phyloP scores from a whole-genome alignment of 92 coral and sea anemone genomes.

The Palythoa caribaeorum region DNA sequence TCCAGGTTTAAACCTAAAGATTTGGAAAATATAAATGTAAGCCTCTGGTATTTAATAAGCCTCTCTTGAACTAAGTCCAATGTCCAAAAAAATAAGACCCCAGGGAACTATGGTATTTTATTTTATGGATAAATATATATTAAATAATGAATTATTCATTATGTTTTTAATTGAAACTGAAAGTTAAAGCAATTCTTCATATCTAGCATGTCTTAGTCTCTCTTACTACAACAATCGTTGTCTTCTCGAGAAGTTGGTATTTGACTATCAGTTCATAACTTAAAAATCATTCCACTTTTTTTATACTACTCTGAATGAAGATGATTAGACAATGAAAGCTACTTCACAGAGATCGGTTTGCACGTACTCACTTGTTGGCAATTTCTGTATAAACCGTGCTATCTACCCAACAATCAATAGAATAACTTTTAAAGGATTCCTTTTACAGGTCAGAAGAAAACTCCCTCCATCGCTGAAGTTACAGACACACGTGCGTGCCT shows the following conservation, averaged over 20 bases:
- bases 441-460: background rate
- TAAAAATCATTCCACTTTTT: background rate
- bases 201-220: background rate
- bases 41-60: no score
- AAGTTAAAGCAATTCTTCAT: background rate
- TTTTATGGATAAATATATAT: no score
- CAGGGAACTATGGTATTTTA: no score
- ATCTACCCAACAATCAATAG: background rate
- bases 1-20: no score
- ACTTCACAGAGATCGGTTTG: background rate
- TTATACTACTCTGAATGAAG: background rate
- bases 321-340: background rate
- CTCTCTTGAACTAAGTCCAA: no score
- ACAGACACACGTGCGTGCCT: slow-evolving; percentile 33
- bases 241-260: background rate
- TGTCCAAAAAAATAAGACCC: no score
- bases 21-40: no score
- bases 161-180: background rate
- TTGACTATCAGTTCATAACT: background rate
- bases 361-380: background rate
- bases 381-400: background rate
- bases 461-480: background rate
- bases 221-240: background rate
- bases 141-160: background rate
- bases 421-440: background rate